Evolutionary conservation across 2,888 invertebrate species (phyloP), one percentile per base, ranked within the genome.

Genomic region (Aplocera efformata): DNA sequence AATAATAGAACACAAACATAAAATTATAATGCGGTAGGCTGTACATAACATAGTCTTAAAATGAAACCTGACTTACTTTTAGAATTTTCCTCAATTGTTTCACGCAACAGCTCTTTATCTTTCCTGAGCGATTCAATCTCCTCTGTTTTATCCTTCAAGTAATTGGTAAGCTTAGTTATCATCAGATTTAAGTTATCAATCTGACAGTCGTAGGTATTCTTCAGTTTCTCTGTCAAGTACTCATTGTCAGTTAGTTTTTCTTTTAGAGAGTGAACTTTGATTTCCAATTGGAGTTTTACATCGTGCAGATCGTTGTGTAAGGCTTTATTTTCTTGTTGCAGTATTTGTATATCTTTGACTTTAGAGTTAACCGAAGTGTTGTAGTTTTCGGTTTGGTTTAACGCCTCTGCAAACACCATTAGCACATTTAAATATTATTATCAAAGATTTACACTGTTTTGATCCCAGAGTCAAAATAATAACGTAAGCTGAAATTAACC

Each of bases 171-270:
- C 45, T 81, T 79, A 1, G 63, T 68, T 6, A 78, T 61, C 78
- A 79, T 77, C 7, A 74, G 42, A 48, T 81, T 78, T 23, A 77
- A 58, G 46, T 75, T 79, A 32, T 75, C 73, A 26, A 78, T 78
- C 48, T 78, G 80, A 40, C 68, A 66, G 25, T 80, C 78, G 32
- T 79, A 81, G 0, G 70, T 70, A 25, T 56, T 61, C 50, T 76
- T 80, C 33, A 81, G 48, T 49, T 77, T 75, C 1, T 80, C 79
- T 0, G 79, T 75, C 28, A 80, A 53, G 45, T 66, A 56, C 47
- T 75, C 78, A 38, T 74, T 81, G 23, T 78, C 76, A 22, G 67
- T 57, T 0, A 79, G 60, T 59, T 75, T 80, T 33, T 79, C 80
- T 37, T 76, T 72, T 3, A 80, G 47, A 1, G 80, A 79, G 37